Base-by-base conservation (phyloP, 1,140 invertebrate species). In the Hirudo medicinalis region DNA sequence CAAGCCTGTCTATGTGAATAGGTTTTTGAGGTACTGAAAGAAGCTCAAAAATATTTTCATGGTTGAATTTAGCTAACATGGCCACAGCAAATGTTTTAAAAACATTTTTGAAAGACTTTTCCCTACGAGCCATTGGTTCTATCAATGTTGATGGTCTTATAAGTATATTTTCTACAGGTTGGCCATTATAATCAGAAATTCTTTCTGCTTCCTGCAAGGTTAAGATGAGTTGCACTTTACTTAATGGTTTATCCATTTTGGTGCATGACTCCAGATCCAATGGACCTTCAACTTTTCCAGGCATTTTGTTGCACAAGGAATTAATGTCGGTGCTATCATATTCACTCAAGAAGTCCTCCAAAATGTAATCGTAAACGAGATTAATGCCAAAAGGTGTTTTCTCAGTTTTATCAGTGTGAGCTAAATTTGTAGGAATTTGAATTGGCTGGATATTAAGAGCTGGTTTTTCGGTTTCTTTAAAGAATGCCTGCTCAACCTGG, bases 11-110 rank as follows among this genome's bases (percentile, higher is more conserved):
- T 32, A 25, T 8, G 19, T 63, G 2, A 11, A 63, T 63, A 63
- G 57, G 22, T 15, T 25, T 63, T 63, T 63, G 57, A n/a, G 57
- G 57, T 13, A 25, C 29, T n/a, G 29, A 22, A 32, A 63, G 8
- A 22, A 63, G 57, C 29, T 63, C 22, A n/a, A 32, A 63, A 63
- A 63, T 63, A 32, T 63, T 63, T 63, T 63, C 57, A 13, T 63
- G 19, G 29, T 63, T 63, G 57, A 63, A 63, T 63, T 63, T 63
- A 25, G 29, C 29, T 11, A 25, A 63, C 22, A 25, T 13, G 22
- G 57, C 29, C 17, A 63, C 57, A 25, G 57, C 57, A 63, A 63
- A 63, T 22, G 57, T 63, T 63, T 63, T 63, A n/a, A 22, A 63
- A 6, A 32, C 22, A 63, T 22, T 63, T n/a, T 63, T 63, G 15